Evolutionary conservation across 2,113 vertebrate species (phyloP).

Genomic region (Genyomyrus donnyi): DNA sequence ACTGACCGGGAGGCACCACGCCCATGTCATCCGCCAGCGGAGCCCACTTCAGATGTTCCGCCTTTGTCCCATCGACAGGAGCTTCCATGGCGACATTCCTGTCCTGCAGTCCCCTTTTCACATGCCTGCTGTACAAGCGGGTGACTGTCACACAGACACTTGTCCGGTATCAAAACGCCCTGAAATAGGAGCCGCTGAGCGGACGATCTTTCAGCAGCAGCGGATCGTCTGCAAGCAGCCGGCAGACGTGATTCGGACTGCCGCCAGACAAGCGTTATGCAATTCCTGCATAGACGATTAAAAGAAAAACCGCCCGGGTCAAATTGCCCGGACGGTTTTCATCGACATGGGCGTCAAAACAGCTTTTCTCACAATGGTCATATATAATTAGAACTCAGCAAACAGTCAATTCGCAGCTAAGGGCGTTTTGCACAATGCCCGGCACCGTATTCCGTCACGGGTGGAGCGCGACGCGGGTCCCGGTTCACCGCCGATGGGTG

Average conservation of each 20-base stretch:
- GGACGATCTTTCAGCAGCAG: not conserved
- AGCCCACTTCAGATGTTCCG: not conserved
- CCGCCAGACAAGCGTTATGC: not conserved
- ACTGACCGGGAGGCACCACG: not conserved
- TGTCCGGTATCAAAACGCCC: not conserved
- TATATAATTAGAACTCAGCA: not conserved
- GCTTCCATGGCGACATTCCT: not conserved
- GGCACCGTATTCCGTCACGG: not conserved
- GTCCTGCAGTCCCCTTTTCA: not conserved
- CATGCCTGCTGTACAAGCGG: not conserved
- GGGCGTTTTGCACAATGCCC: not conserved
- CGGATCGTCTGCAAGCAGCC: not conserved
- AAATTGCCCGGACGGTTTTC: not conserved
- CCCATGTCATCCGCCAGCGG: not conserved
- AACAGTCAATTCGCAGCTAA: not conserved
- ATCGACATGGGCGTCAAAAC: not conserved
- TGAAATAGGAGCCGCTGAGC: not conserved
- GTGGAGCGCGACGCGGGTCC: not conserved
- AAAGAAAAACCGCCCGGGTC: not conserved
- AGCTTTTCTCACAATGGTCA: not conserved
- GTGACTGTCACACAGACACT: not conserved
- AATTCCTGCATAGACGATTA: not conserved
- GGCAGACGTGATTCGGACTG: not conserved
- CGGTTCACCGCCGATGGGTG: not conserved
- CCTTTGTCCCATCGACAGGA: not conserved